These are phyloP conservation scores for Epinotia bilunana DNA, from an alignment of 2,888 invertebrate genomes.

Conservation along the genomic window DNA sequence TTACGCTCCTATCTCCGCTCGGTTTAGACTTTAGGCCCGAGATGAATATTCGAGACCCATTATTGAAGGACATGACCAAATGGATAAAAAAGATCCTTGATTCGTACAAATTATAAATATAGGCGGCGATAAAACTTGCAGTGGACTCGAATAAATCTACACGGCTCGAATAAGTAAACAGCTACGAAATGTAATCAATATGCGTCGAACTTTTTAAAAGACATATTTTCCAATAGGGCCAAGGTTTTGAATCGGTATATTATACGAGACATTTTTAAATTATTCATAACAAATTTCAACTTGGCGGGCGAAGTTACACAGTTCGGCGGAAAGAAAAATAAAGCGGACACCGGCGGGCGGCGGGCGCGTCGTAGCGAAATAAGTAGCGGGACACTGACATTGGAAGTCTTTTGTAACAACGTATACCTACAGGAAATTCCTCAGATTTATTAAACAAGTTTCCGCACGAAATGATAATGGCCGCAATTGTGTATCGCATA, in stretches of 20 bases:
- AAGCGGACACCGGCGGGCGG: slow-evolving; percentile 62
- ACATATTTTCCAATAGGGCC: slow-evolving; percentile 48
- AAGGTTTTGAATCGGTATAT: slow-evolving; percentile 62
- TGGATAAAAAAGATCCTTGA: slow-evolving; percentile 4
- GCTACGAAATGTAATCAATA: slow-evolving; percentile 43
- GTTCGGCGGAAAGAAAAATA: slow-evolving; percentile 66
- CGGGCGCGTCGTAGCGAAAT: slow-evolving; percentile 60
- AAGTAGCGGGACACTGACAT: slow-evolving; percentile 67
- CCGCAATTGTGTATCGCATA: slow-evolving; percentile 31
- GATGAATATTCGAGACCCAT: slow-evolving; percentile 7
- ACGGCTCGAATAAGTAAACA: slow-evolving; percentile 24
- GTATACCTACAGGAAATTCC: slow-evolving; percentile 54
- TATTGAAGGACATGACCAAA: slow-evolving; percentile 15
- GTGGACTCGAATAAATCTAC: slow-evolving; percentile 12
- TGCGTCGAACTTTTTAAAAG: slow-evolving; percentile 39
- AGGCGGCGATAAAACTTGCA: not conserved
- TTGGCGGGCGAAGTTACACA: slow-evolving; percentile 62
- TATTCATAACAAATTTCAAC: slow-evolving; percentile 79
- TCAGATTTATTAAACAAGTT: slow-evolving; percentile 64
- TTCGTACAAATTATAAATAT: slow-evolving; percentile 7
- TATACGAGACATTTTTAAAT: slow-evolving; percentile 69
- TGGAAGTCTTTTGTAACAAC: slow-evolving; percentile 58
- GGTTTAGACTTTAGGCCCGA: slow-evolving; percentile 3
- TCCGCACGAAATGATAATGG: slow-evolving; percentile 60
- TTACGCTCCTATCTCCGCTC: slow-evolving; percentile 15